Percentiles rank a stretch among this genome's conserved stretches.
Conservation (phyloP, 2,888 invertebrate genomes). For the Phorcus lineatus region DNA sequence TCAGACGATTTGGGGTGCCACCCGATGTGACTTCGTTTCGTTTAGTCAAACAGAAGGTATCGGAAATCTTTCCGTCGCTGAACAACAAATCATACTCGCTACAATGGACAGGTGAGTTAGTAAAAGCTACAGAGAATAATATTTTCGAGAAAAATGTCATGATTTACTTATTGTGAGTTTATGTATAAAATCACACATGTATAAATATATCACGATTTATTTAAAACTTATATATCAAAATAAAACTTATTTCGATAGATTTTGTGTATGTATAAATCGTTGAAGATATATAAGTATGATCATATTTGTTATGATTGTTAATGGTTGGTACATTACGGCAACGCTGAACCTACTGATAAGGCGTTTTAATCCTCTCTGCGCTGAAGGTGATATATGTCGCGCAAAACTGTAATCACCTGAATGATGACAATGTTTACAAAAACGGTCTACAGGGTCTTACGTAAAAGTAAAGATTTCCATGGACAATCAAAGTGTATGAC, state of each 20-base stretch:
- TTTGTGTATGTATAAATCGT: too few relatives aligned
- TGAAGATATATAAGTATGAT: too few relatives aligned
- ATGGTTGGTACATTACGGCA: too few relatives aligned
- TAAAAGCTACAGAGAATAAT: neutral
- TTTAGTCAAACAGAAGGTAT: conserved; percentile 80
- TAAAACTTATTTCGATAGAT: too few relatives aligned
- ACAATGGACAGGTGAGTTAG: conserved; percentile 81
- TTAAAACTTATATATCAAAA: too few relatives aligned
- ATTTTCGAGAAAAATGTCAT: neutral
- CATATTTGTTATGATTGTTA: too few relatives aligned
- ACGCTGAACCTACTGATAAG: too few relatives aligned
- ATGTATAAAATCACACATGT: neutral
- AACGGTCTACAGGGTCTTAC: too few relatives aligned
- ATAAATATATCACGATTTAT: too few relatives aligned
- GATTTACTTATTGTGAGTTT: neutral
- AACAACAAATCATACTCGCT: conserved; percentile 77
- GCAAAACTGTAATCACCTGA: neutral
- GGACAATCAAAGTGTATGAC: neutral
- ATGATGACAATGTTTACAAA: too few relatives aligned
- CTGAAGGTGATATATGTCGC: neutral
- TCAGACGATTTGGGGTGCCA: conserved; percentile 82
- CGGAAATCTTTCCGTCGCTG: conserved; percentile 79
- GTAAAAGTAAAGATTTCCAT: too few relatives aligned
- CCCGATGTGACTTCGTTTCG: conserved; percentile 78
- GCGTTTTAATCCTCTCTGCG: too few relatives aligned